A percentile compares a stretch with the other conserved stretches of the same genome.
Conservation (phyloP, 2,888 invertebrate genomes). For the Pristionchus fissidentatus region DNA sequence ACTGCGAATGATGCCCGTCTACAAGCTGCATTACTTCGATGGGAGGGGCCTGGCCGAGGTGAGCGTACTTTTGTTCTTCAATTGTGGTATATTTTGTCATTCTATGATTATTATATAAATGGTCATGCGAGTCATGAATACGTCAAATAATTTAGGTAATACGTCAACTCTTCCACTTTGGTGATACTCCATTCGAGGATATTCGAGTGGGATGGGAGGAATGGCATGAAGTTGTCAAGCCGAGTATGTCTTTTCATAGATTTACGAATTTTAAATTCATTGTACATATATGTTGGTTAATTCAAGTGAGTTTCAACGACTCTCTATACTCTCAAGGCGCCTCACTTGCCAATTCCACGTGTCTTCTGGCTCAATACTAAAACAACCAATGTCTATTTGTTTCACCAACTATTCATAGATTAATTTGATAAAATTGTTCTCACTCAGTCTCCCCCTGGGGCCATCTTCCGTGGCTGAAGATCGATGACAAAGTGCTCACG, state of each 20-base stretch:
- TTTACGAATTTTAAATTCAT: not conserved
- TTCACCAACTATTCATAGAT: no score
- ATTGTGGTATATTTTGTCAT: not conserved
- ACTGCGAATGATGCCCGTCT: not conserved
- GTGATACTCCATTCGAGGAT: constrained; percentile 10
- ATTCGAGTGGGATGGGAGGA: constrained; percentile 28
- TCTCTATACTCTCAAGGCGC: no score
- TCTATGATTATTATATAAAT: not conserved
- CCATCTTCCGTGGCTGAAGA: constrained; percentile 37
- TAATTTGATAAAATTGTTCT: no score
- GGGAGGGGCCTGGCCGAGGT: constrained; percentile 24
- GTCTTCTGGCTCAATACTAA: no score
- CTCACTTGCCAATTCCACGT: no score
- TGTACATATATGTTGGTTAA: not conserved
- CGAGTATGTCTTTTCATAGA: not conserved
- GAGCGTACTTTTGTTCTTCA: not conserved
- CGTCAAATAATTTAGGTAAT: not conserved
- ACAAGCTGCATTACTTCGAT: constrained; percentile 36
- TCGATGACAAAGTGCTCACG: constrained; percentile 25
- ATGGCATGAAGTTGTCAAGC: not conserved
- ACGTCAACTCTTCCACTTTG: constrained; percentile 28
- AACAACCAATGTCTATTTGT: no score
- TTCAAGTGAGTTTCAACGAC: not conserved
- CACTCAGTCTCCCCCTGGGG: constrained; percentile 29
- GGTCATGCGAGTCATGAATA: no score